phyloP scores from a whole-genome alignment of 1,140 invertebrate genomes.

The Leptinotarsa texana region DNA sequence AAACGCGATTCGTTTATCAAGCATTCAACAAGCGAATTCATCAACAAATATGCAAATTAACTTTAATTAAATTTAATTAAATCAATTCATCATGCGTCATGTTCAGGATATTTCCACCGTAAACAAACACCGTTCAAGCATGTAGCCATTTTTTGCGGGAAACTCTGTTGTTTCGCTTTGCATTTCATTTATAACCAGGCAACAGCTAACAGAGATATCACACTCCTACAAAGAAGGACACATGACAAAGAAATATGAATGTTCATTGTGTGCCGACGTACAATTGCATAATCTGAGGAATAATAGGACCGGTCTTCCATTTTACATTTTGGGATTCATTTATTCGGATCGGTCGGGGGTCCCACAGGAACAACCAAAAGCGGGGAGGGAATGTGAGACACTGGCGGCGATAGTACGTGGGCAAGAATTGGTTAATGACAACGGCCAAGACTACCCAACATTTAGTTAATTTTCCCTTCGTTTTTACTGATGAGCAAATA shows the following conservation, averaged over 20 bases:
- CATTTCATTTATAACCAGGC: conserved; percentile 42
- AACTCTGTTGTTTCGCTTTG: conserved; percentile 26
- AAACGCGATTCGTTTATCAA: conserved; percentile 1
- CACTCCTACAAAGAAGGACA: conserved; percentile 42
- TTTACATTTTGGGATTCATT: conserved; percentile 46
- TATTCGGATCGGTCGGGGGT: conserved; percentile 39
- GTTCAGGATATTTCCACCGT: conserved; percentile 12
- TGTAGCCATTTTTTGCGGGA: neutral
- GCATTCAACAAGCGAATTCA: conserved; percentile 13
- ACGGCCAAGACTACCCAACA: too few species aligned
- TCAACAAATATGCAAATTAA: conserved; percentile 15
- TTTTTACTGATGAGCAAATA: too few species aligned
- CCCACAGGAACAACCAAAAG: conserved; percentile 34
- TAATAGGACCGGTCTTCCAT: conserved; percentile 45
- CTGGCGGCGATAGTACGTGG: conserved; percentile 2
- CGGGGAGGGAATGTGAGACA: conserved; percentile 37
- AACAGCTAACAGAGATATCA: conserved; percentile 46
- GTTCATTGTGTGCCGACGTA: conserved; percentile 48
- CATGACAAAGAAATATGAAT: conserved; percentile 44
- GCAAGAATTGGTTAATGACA: too few species aligned
- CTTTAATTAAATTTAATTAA: conserved; percentile 20
- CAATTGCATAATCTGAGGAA: conserved; percentile 49
- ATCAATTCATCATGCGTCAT: conserved; percentile 16
- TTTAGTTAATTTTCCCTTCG: too few species aligned
- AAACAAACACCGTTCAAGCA: conserved; percentile 13